phyloP scores from a whole-genome alignment of 92 coral and sea anemone genomes.

The Scolanthus callimorphus region DNA sequence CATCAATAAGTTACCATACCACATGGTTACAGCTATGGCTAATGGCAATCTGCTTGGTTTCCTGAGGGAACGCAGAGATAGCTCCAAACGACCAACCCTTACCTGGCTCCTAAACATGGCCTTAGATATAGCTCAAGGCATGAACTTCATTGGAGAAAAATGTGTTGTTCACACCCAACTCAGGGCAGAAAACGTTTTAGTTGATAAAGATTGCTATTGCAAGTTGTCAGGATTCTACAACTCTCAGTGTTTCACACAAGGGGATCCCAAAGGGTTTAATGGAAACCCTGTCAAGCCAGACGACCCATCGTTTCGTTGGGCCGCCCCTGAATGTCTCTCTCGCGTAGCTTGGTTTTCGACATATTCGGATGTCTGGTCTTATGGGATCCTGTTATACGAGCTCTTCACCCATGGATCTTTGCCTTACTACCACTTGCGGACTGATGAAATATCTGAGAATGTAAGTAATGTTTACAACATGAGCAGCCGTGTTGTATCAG shows the following conservation, averaged over 20 bases:
- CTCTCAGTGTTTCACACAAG: not conserved
- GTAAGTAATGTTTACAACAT: no score
- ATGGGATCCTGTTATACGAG: constrained; percentile 22
- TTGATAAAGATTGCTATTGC: not conserved
- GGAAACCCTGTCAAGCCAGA: not conserved
- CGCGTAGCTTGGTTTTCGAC: constrained; percentile 12
- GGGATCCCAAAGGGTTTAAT: not conserved
- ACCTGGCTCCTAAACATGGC: constrained; percentile 4
- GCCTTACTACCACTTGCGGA: no score
- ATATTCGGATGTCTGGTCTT: constrained; percentile 29
- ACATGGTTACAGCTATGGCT: constrained; percentile 10
- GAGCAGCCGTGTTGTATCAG: no score
- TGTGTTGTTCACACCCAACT: constrained; percentile 19
- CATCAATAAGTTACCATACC: constrained; percentile 5
- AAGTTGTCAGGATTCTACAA: constrained; percentile 11
- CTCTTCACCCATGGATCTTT: constrained; percentile 11
- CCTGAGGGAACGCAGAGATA: constrained; percentile 8
- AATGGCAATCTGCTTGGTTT: constrained; percentile 16
- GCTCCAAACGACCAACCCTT: not conserved
- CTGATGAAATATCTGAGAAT: no score
- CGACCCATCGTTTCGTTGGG: constrained; percentile 10
- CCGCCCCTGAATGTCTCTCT: constrained; percentile 12
- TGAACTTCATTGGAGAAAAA: constrained; percentile 9
- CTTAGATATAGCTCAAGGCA: not conserved
- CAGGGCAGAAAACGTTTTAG: constrained; percentile 10